phyloP scores from a whole-genome alignment of 2,797 vertebrate genomes.

The Poeciliopsis gracilis region DNA sequence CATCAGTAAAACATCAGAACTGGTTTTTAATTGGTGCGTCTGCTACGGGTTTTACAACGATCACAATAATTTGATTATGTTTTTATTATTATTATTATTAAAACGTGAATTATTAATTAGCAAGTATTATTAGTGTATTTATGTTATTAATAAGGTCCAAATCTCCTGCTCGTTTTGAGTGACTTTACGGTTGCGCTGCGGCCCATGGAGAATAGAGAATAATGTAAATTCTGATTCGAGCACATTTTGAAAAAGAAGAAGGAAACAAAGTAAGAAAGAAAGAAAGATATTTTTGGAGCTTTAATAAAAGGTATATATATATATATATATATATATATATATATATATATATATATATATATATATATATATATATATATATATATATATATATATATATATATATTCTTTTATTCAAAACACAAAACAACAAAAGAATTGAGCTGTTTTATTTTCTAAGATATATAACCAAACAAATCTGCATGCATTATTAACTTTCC shows the following conservation, averaged over 20 bases:
- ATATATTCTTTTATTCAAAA: not conserved
- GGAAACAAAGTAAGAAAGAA: not conserved
- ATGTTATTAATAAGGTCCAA: conserved; percentile 37
- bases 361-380: not conserved
- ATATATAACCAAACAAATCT: not conserved
- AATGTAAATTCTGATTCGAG: not conserved
- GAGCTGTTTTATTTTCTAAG: not conserved
- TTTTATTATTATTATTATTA: too few relatives aligned
- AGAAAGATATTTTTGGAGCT: not conserved
- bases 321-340: not conserved
- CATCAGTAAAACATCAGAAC: too few relatives aligned
- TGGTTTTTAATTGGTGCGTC: not conserved
- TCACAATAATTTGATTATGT: not conserved
- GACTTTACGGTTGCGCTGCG: not conserved
- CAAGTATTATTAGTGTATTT: conserved; percentile 5
- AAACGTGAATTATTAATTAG: conserved; percentile 33
- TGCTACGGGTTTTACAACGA: not conserved
- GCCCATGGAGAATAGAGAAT: conserved; percentile 3
- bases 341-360: not conserved
- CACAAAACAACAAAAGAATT: not conserved
- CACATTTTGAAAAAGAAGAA: not conserved
- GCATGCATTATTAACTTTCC: not conserved
- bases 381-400: not conserved
- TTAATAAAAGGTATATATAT: not conserved
- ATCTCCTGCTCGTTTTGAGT: not conserved